These are phyloP conservation scores for Frankliniella fusca DNA, from an alignment of 2,888 invertebrate genomes.

Conservation along the genomic window DNA sequence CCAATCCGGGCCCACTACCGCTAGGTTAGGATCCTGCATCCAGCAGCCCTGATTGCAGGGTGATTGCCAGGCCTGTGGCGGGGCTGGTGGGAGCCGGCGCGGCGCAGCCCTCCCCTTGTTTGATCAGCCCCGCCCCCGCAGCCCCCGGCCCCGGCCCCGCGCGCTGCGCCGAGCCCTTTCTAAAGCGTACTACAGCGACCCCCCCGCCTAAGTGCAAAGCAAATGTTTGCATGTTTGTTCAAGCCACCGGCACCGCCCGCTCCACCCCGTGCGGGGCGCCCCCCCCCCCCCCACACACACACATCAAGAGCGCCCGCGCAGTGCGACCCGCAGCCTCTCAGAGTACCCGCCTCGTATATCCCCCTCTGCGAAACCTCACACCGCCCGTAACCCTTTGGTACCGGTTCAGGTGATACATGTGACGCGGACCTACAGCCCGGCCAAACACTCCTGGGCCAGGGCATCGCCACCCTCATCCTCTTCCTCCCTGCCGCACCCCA, in stretches of 20 bases:
- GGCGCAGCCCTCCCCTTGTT: neutral
- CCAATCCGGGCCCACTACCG: neutral
- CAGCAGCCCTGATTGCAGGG: neutral
- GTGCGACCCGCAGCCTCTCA: neutral
- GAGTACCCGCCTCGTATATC: neutral
- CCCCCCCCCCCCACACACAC: neutral
- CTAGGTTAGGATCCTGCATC: slow-evolving; percentile 15
- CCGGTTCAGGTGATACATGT: neutral
- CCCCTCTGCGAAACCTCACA: too few species aligned
- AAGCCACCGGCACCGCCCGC: neutral
- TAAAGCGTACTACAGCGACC: slow-evolving; percentile 15
- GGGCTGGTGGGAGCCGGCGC: too few species aligned
- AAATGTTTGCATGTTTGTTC: slow-evolving; percentile 23
- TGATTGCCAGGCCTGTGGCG: neutral
- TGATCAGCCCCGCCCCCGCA: neutral
- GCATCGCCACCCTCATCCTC: neutral
- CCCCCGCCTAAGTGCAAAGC: slow-evolving; percentile 21
- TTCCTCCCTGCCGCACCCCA: too few species aligned
- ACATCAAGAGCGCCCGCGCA: neutral
- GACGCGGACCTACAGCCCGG: neutral
- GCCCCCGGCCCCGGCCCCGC: neutral
- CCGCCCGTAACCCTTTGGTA: too few species aligned
- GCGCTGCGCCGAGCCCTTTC: slow-evolving; percentile 9
- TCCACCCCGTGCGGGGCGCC: neutral
- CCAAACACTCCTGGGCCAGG: neutral